A percentile compares a stretch with the other conserved stretches of the same genome.
These are phyloP conservation scores for Andrena cerasifolii DNA, from an alignment of 1,140 invertebrate species.

Conservation along the genomic window DNA sequence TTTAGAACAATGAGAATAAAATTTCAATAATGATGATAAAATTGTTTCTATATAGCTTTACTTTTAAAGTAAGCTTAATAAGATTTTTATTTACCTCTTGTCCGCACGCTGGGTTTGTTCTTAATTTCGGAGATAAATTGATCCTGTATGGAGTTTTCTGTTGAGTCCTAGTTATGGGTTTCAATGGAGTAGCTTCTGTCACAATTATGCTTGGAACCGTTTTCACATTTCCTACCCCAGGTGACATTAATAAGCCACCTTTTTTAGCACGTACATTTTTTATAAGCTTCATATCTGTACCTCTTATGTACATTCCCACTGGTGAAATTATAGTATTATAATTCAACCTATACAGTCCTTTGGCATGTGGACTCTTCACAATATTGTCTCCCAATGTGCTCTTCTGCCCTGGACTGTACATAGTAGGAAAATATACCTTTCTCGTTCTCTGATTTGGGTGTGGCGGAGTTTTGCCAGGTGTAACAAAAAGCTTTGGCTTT, in stretches of 20 bases:
- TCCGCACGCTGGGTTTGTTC: too few species aligned
- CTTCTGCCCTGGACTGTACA: neutral
- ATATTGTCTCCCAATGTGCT: conserved; percentile 1
- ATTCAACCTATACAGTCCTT: conserved; percentile 33
- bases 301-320: conserved; percentile 60
- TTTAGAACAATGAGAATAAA: conserved; percentile 13
- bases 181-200: neutral
- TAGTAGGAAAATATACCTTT: conserved; percentile 51
- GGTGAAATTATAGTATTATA: conserved; percentile 61
- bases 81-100: conserved; percentile 31
- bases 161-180: neutral
- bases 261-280: conserved; percentile 57
- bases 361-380: conserved; percentile 25
- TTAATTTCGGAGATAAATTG: conserved; percentile 40
- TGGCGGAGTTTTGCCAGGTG: conserved; percentile 54
- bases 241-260: conserved; percentile 17
- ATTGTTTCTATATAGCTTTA: neutral
- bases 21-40: neutral
- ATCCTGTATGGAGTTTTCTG: neutral
- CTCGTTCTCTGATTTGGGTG: conserved; percentile 36
- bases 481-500: conserved; percentile 48
- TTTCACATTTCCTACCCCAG: conserved; percentile 4
- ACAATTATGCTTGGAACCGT: neutral
- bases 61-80: neutral
- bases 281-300: conserved; percentile 50